Conservation (phyloP, 2,797 vertebrate species). For the Chaetodon trifasciatus region DNA sequence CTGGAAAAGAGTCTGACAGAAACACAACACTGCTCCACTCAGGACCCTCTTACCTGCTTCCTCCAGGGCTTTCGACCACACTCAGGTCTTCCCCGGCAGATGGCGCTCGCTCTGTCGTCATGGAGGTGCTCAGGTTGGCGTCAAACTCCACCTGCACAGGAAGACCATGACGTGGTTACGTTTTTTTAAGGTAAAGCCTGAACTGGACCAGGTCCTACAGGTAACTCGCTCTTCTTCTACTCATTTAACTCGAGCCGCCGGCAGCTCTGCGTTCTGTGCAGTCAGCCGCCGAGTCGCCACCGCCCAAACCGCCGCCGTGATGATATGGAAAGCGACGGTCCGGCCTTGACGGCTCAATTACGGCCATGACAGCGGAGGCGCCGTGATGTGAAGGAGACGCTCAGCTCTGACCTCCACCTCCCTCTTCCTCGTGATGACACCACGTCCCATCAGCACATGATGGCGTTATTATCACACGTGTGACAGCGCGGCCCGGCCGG, state of each 20-base stretch:
- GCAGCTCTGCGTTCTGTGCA: neutral
- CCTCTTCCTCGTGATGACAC: constrained; percentile 39
- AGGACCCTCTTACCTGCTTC: too few relatives aligned
- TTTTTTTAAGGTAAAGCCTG: too few relatives aligned
- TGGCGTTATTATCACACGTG: constrained; percentile 88
- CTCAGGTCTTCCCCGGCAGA: too few relatives aligned
- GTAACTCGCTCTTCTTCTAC: neutral
- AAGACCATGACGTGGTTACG: neutral
- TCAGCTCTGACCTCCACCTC: constrained; percentile 42
- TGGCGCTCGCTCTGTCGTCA: too few relatives aligned
- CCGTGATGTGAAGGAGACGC: constrained; percentile 44
- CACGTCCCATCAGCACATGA: constrained; percentile 52
- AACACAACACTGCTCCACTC: too few relatives aligned
- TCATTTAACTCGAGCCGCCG: neutral
- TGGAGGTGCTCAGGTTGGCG: too few relatives aligned
- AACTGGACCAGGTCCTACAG: too few relatives aligned
- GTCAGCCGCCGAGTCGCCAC: neutral
- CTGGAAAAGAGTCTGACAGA: too few relatives aligned
- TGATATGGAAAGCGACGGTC: constrained; percentile 35
- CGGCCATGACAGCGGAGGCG: constrained; percentile 23
- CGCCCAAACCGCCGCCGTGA: neutral
- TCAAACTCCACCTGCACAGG: too few relatives aligned
- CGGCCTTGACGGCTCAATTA: constrained; percentile 15
- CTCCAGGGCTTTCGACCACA: too few relatives aligned
- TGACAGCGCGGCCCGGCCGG: constrained; percentile 88